These are phyloP conservation scores for Mizuhopecten yessoensis DNA, from an alignment of 1,140 invertebrate genomes.

Conservation along the genomic window DNA sequence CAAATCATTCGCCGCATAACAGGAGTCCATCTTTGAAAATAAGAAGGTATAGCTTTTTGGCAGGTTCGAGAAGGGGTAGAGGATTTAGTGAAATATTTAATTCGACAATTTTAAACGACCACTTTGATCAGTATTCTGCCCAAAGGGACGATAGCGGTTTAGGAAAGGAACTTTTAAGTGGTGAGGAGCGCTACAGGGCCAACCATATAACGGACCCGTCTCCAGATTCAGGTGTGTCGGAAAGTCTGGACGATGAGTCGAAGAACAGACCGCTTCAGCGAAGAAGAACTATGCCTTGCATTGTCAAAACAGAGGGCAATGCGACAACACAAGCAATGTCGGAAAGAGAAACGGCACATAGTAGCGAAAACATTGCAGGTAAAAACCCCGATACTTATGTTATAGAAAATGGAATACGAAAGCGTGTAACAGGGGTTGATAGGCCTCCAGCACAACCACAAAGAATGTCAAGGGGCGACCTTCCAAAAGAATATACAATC, in stretches of 20 bases:
- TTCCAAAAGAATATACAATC: conserved; percentile 86
- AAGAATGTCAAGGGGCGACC: conserved; percentile 73
- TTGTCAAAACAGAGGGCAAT: conserved; percentile 71
- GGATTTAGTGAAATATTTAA: conserved; percentile 81
- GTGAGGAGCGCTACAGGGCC: conserved; percentile 61
- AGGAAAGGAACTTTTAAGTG: conserved; percentile 70
- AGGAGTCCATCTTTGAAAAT: conserved; percentile 78
- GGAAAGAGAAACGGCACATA: conserved; percentile 76
- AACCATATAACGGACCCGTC: conserved; percentile 78
- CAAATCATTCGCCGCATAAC: conserved; percentile 72
- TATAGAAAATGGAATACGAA: conserved; percentile 83
- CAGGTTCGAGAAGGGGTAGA: conserved; percentile 79
- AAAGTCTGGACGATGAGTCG: conserved; percentile 77
- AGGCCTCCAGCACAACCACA: conserved; percentile 58
- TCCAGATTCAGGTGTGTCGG: conserved; percentile 83
- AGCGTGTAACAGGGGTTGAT: conserved; percentile 79
- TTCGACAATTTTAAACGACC: conserved; percentile 86
- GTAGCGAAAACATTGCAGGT: conserved; percentile 78
- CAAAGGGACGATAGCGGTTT: conserved; percentile 86
- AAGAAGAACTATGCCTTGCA: conserved; percentile 81
- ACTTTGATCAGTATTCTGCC: conserved; percentile 93
- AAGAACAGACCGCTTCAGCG: conserved; percentile 75
- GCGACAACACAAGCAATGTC: conserved; percentile 64
- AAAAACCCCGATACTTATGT: conserved; percentile 81
- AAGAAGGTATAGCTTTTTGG: conserved; percentile 80